These are phyloP conservation scores for Romanogobio albipinnatus DNA, from an alignment of 2,113 vertebrate species.

Conservation along the genomic window DNA sequence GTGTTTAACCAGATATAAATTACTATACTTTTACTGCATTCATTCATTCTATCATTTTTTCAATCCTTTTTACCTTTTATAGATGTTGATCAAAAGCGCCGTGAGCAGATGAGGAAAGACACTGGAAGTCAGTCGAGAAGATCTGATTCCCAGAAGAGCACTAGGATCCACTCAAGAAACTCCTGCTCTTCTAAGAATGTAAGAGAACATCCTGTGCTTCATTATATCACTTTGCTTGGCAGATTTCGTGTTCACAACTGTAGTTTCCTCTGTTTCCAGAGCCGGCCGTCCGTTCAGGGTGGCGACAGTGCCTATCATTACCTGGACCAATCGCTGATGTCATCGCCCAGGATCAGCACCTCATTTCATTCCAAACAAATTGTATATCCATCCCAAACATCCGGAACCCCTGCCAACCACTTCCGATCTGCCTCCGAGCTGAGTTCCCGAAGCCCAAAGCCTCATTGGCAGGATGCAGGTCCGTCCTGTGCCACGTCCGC, in stretches of 20 bases:
- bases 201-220: constrained; percentile 12
- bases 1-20: too few species aligned
- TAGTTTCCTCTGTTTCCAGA: constrained; percentile 61
- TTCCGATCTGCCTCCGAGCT: constrained; percentile 63
- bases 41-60: too few species aligned
- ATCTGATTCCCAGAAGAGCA: constrained; percentile 67
- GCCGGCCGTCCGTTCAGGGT: constrained; percentile 62
- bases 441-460: constrained; percentile 58
- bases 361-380: constrained; percentile 71
- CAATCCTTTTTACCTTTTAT: too few species aligned
- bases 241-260: neutral
- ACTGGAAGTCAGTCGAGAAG: constrained; percentile 70
- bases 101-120: constrained; percentile 80
- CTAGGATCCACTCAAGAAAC: constrained; percentile 65
- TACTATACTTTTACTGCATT: too few species aligned
- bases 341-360: constrained; percentile 66
- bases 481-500: constrained; percentile 52
- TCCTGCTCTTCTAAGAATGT: constrained; percentile 72
- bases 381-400: constrained; percentile 64
- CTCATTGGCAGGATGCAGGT: constrained; percentile 51
- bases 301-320: constrained; percentile 62
- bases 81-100: constrained; percentile 85
- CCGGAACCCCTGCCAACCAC: constrained; percentile 37
- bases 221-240: neutral
- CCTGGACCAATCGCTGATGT: constrained; percentile 65